A percentile compares a stretch with the other conserved stretches of the same genome.
Evolutionary conservation across 2,888 invertebrate genomes (phyloP).

Genomic region (Drosophila paracracens): DNA sequence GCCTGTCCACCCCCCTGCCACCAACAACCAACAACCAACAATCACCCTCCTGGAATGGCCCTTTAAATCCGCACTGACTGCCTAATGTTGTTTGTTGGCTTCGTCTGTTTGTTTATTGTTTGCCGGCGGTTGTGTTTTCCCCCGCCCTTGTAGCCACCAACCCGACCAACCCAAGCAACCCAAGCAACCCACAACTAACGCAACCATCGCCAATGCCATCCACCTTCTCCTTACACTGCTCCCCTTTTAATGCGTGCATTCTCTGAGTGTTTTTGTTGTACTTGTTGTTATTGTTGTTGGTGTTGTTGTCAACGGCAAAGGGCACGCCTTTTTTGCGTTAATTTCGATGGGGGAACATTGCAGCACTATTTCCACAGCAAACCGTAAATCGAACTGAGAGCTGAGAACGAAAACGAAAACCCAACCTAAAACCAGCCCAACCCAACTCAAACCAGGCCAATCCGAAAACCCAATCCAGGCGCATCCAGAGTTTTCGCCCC

Average conservation of each 20-base stretch:
- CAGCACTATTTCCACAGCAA: conserved; percentile 35
- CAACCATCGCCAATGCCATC: conserved; percentile 18
- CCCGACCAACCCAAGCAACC: neutral
- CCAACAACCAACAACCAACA: neutral
- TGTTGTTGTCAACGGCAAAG: conserved; percentile 64
- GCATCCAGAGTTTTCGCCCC: conserved; percentile 13
- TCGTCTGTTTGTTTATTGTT: conserved; percentile 72
- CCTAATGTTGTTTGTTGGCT: conserved; percentile 27
- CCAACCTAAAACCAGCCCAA: conserved; percentile 27
- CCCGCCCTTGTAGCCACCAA: neutral
- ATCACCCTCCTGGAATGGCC: conserved; percentile 9
- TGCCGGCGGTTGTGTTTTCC: conserved; percentile 51
- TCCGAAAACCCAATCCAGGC: conserved; percentile 43
- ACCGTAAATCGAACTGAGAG: conserved; percentile 27
- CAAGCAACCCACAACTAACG: neutral
- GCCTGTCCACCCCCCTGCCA: conserved; percentile 1
- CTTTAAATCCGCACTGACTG: conserved; percentile 17
- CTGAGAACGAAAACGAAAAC: conserved; percentile 8
- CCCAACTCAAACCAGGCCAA: conserved; percentile 32
- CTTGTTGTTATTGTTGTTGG: conserved; percentile 59
- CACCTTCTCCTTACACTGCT: conserved; percentile 21
- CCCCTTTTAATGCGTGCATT: conserved; percentile 49
- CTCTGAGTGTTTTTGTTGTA: conserved; percentile 27
- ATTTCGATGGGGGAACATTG: conserved; percentile 62
- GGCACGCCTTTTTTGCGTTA: conserved; percentile 83